These are phyloP conservation scores for Rotaria socialis DNA, from an alignment of 2,888 invertebrate species.

Conservation along the genomic window DNA sequence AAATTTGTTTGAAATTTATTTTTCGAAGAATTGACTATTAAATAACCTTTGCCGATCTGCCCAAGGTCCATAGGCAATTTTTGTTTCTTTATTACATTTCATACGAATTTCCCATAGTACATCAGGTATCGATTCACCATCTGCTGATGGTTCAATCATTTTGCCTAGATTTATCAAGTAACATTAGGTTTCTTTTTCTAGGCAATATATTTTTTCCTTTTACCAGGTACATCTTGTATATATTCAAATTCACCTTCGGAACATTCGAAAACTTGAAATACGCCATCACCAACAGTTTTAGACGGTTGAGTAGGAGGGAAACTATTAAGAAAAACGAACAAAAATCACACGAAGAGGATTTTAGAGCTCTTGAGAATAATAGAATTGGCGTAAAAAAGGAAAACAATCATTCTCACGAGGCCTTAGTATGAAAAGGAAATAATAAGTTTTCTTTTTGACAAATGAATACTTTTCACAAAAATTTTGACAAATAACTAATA, in stretches of 20 bases:
- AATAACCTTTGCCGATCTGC: conserved; percentile 82
- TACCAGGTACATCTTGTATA: conserved; percentile 45
- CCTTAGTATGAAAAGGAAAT: no score
- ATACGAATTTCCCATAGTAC: conserved; percentile 43
- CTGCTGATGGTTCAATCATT: neutral
- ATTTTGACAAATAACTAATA: no score
- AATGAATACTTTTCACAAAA: no score
- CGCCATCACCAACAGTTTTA: neutral
- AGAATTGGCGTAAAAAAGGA: no score
- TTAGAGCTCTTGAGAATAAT: no score
- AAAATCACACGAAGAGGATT: neutral
- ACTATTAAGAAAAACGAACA: neutral
- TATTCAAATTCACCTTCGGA: conserved; percentile 40
- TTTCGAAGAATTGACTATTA: neutral
- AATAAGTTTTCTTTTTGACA: no score
- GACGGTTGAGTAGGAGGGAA: neutral
- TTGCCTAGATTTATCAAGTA: conserved; percentile 47
- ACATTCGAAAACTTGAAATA: conserved; percentile 40
- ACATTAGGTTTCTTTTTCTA: conserved; percentile 37
- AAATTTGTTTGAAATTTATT: neutral
- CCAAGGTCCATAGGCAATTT: conserved; percentile 98
- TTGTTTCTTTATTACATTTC: conserved; percentile 81
- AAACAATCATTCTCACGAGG: no score
- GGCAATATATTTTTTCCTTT: neutral
- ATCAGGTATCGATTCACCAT: neutral